phyloP scores from a whole-genome alignment of 2,888 invertebrate genomes.

The Ecdyonurus torrentis region DNA sequence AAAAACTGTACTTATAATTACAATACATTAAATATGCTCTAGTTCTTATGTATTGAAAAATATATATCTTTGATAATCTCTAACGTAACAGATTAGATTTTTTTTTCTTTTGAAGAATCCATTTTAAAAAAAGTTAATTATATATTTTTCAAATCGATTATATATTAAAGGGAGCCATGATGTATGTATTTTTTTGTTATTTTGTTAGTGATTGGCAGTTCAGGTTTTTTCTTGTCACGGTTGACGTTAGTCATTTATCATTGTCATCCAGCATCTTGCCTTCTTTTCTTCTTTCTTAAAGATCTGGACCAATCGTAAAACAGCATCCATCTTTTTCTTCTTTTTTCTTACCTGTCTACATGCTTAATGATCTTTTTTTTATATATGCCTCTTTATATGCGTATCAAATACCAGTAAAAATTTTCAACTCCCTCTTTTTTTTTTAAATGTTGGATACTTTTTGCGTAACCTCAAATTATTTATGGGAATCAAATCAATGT shows the following conservation, averaged over 20 bases:
- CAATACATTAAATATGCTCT: too few species aligned
- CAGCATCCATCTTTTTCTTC: too few species aligned
- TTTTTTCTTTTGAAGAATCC: too few species aligned
- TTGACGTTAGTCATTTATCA: conserved; percentile 24
- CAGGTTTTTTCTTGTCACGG: conserved; percentile 23
- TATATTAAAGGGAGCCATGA: too few species aligned
- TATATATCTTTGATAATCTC: too few species aligned
- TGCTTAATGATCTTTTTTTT: background rate
- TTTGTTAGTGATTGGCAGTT: background rate
- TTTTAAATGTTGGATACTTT: background rate
- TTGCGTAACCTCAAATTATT: background rate
- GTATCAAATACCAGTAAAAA: background rate
- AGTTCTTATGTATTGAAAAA: too few species aligned
- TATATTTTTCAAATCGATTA: too few species aligned
- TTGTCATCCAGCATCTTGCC: conserved; percentile 23
- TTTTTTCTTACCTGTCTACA: background rate
- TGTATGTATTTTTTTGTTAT: too few species aligned
- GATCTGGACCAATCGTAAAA: background rate
- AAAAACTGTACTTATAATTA: too few species aligned
- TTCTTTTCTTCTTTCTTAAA: conserved; percentile 5
- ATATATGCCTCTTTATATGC: background rate
- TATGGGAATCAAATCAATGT: background rate
- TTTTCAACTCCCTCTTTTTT: background rate
- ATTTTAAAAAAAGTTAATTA: too few species aligned
- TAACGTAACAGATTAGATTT: too few species aligned